Base-by-base conservation (phyloP, 2,888 invertebrate genomes). In the Brenthis hecate region DNA sequence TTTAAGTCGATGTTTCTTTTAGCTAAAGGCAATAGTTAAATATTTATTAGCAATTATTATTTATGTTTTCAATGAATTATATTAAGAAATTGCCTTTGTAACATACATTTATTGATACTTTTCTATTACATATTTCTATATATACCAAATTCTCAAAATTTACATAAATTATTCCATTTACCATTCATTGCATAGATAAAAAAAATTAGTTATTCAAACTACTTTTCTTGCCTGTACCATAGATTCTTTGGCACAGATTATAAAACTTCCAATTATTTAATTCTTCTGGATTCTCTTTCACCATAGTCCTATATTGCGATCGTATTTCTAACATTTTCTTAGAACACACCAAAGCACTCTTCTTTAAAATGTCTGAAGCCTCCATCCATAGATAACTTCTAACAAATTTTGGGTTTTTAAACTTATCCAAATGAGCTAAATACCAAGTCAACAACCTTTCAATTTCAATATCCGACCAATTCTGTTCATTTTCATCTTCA, bases 241-340 rank as follows among this genome's bases (percentile, higher is more conserved):
- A 92, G 19, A 92, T 92, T 73, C 91, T 88, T 73, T 91, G 90
- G 66, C 92, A 92, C 11, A 92, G 79, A 32, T 82, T 85, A 58
- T 84, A 80, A 68, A 90, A 92, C 58, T 80, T 83, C 92, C 92
- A 92, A 16, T 72, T 75, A 1, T 76, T 76, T 66, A 91, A 75
- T 13, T 82, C 82, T 0, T 81, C 83, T 0, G 83, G 81, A 63
- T 76, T 83, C 64, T 88, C 86, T 19, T 83, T 85, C 0, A 90
- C 88, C 85, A 88, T 87, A 68, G 81, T 86, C 56, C 88, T 83
- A 54, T 92, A 92, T 64, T 86, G 82, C 0, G 86, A 86, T 6
- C 92, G 78, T 13, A 92, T 83, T 77, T 92, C 90, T 0, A 83
- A 80, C 92, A 92, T 92, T 76, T 89, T 91, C 74, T 89, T 91